Base-by-base conservation (phyloP, 1,140 invertebrate genomes). In the Ceratina japonica region DNA sequence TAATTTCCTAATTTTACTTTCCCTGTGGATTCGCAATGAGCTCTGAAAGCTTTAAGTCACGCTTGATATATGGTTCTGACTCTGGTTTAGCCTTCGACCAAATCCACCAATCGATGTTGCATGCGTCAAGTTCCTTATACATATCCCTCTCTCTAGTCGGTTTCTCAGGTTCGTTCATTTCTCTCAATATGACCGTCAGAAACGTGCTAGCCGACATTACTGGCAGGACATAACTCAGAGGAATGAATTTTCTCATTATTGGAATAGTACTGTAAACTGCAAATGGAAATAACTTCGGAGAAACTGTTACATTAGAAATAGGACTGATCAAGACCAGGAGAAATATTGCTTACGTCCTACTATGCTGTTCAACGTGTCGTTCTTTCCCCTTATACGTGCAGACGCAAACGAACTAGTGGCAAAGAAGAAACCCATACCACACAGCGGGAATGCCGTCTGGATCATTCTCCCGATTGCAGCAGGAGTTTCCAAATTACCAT, bases 341-440 rank as follows among this genome's bases (percentile, higher is more conserved):
- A 56, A 37, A 27, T 3, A 65, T 76, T 69, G 79, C 82, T 85
- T 83, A 91, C 89, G 88, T 63, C 88, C 91, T 13, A 89, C 0
- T 5, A 61, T 2, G 63, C 93, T 90, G 83, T 93, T 93, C 0
- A 66, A 0, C 0, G 65, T 83, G 86, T 96, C 96, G 85, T 96
- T 95, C 87, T 95, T 95, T 31, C 93, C 93, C 59, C 96, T 92
- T 0, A 95, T 27, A 74, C 94, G 94, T 16, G 93, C 93, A 1
- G 94, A 86, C 1, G 92, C 82, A 82, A 95, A 96, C 5, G 94
- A 93, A 1, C 93, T 93, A 3, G 94, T 87, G 7, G 94, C 94
- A 89, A 95, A 96, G 12, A 95, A 92, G 13, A 94, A 90, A 12
- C 94, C 93, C 92, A 95, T 94, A 27, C 94, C 94, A 69, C 95